Evolutionary conservation across 2,113 vertebrate genomes (phyloP).

Genomic region (Apus apus): DNA sequence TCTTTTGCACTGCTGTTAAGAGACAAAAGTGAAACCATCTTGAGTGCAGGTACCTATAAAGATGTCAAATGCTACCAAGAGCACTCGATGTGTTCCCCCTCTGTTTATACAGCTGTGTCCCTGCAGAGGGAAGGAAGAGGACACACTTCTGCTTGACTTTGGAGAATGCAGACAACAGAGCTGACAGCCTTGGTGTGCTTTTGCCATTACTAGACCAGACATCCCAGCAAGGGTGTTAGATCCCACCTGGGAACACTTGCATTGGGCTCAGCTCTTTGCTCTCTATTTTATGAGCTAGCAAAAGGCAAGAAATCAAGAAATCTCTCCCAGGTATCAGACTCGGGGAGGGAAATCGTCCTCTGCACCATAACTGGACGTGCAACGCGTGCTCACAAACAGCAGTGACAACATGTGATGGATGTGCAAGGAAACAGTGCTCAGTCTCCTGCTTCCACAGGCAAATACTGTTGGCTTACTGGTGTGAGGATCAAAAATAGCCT

Average conservation of each 20-base stretch:
- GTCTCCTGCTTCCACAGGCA: background rate
- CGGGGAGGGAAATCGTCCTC: background rate
- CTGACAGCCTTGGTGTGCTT: background rate
- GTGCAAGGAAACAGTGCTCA: background rate
- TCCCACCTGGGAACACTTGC: background rate
- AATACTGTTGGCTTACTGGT: background rate
- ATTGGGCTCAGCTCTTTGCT: background rate
- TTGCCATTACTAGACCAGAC: background rate
- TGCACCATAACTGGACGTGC: background rate
- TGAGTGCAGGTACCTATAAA: background rate
- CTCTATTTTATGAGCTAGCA: background rate
- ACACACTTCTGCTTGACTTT: background rate
- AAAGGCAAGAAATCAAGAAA: background rate
- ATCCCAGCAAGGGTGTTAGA: background rate
- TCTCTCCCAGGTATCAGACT: background rate
- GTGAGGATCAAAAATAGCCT: background rate
- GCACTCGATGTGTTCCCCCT: rapidly evolving
- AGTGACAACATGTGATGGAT: background rate
- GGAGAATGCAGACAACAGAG: background rate
- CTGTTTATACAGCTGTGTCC: background rate
- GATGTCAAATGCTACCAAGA: background rate
- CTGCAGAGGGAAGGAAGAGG: background rate
- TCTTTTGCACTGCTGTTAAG: background rate
- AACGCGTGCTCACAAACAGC: background rate
- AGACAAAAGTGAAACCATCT: background rate